Base-by-base conservation (phyloP, 2,113 vertebrate genomes). In the Thymallus thymallus region DNA sequence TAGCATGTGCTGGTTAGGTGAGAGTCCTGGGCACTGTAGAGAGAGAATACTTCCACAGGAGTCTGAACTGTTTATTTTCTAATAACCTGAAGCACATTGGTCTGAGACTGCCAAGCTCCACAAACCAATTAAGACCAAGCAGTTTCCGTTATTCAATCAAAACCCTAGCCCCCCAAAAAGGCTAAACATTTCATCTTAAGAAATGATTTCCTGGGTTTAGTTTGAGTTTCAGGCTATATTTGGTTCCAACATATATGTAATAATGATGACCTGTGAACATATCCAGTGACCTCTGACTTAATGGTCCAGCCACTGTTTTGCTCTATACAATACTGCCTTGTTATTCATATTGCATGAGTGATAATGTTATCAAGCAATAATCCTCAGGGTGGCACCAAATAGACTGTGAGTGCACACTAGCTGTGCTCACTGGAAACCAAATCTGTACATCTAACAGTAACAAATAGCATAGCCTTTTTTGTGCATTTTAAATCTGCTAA, bases 151-250 rank as follows among this genome's bases (percentile, higher is more conserved):
- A 66, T 22, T 18, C 9, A 14, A 46, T 48, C 29, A 71, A 68
- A 51, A 58, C 68, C n/a, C 16, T 24, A 62, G 51, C 5, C 18
- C n/a, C 56, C 0, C 51, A 55, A 68, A 71, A 62, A 48, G 76
- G 22, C 18, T n/a, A 75, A 35, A 63, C 77, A 79, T 67, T 5
- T 75, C 74, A 82, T 73, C 69, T 64, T 29, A 29, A 26, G 6
- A 14, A 20, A 20, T 35, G 1, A 35, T n/a, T 20, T n/a, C 18
- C 6, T 32, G 16, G 24, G 23, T 29, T 24, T 13, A 13, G 14
- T 16, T 32, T 7, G 6, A 35, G 30, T 35, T 66, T 66, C 29
- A 66, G 64, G 20, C 3, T 30, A 18, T n/a, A 30, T 66, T 66
- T 66, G 16, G 29, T 66, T 35, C 18, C 30, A 35, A 30, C 16